Evolutionary conservation across 2,797 vertebrate genomes (phyloP).

Genomic region (Coreius guichenoti): DNA sequence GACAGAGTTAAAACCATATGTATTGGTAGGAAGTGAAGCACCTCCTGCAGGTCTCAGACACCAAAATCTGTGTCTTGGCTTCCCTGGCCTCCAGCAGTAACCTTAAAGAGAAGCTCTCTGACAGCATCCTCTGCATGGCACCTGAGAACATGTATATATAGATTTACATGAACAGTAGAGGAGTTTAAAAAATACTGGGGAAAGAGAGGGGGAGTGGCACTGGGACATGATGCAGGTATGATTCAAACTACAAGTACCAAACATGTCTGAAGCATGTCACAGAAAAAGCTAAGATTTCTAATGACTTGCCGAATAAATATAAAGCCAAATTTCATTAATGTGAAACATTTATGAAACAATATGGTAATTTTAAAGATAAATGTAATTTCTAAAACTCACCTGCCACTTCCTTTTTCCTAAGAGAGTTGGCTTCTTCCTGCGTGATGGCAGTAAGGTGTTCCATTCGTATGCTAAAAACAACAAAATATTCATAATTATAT

Average conservation of each 20-base stretch:
- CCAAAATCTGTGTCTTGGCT: slow-evolving; percentile 82
- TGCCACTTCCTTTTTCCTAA: slow-evolving; percentile 89
- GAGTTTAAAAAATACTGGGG: neutral
- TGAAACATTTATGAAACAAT: neutral
- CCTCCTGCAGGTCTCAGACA: slow-evolving; percentile 90
- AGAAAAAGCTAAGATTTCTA: neutral
- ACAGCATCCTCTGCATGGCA: slow-evolving; percentile 96
- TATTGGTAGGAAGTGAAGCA: slow-evolving; percentile 60
- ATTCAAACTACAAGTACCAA: neutral
- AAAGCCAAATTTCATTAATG: neutral
- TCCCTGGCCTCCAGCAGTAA: slow-evolving; percentile 86
- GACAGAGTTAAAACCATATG: neutral
- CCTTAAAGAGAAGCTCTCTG: slow-evolving; percentile 83
- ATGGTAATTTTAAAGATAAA: neutral
- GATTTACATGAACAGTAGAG: neutral
- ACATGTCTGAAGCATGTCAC: neutral
- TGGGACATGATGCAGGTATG: neutral
- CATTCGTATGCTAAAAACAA: slow-evolving; percentile 82
- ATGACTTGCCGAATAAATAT: neutral
- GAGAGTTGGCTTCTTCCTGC: slow-evolving; percentile 89
- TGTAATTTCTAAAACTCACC: slow-evolving; percentile 70
- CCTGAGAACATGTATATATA: slow-evolving; percentile 69
- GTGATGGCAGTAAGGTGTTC: slow-evolving; percentile 93
- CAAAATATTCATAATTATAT: neutral
- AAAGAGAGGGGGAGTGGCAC: neutral